A percentile compares a stretch with the other conserved stretches of the same genome.
These are phyloP conservation scores for Prunella fulvescens DNA, from an alignment of 2,113 vertebrate species.

Conservation along the genomic window DNA sequence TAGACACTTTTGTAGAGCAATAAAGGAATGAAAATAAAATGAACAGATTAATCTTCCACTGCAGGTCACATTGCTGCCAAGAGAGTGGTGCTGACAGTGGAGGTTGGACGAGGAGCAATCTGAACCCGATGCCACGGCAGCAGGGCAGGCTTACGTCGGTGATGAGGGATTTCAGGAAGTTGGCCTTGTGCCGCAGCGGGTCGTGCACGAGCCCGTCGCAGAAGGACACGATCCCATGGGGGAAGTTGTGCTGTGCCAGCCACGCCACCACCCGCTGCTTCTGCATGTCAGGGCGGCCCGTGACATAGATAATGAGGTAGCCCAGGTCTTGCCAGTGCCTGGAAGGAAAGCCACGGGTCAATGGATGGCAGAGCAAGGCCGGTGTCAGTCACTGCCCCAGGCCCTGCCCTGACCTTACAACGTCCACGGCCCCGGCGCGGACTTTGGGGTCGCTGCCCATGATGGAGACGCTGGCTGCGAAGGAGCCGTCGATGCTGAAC, in stretches of 20 bases:
- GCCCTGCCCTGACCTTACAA: slow-evolving; percentile 83
- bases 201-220: slow-evolving; percentile 96
- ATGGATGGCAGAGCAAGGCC: fast-evolving
- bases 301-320: slow-evolving; percentile 97
- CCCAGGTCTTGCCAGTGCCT: slow-evolving; percentile 99
- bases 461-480: slow-evolving; percentile 98
- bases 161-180: slow-evolving; percentile 92
- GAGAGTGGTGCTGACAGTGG: not conserved
- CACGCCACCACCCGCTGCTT: slow-evolving; percentile 98
- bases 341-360: not conserved
- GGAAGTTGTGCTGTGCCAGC: slow-evolving; percentile 99
- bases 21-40: slow-evolving; percentile 15
- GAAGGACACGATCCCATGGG: slow-evolving; percentile 95
- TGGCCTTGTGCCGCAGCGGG: slow-evolving; percentile 95
- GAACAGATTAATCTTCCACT: slow-evolving; percentile 37
- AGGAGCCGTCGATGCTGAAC: slow-evolving; percentile 98
- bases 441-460: slow-evolving; percentile 99
- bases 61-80: not conserved
- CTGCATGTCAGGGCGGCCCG: slow-evolving; percentile 98
- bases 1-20: not conserved
- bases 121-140: not conserved
- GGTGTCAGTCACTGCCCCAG: not conserved
- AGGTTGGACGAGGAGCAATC: not conserved
- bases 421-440: slow-evolving; percentile 92
- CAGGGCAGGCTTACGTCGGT: slow-evolving; percentile 72